Base-by-base conservation (phyloP, 2,888 invertebrate genomes). In the Drosophila diplacantha region DNA sequence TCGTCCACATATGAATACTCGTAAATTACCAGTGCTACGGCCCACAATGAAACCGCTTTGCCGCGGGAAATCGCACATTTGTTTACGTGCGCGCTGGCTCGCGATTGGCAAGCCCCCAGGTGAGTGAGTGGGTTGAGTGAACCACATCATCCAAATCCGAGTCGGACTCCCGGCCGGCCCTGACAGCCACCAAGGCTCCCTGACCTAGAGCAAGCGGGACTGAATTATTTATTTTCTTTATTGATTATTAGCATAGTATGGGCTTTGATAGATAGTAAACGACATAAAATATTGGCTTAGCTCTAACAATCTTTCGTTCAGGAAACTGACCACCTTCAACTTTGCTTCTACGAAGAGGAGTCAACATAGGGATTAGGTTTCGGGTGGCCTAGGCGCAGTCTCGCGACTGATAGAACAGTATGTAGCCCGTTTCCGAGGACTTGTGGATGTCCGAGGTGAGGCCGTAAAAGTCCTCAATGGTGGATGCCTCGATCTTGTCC, bases 351-450 rank as follows among this genome's bases (percentile, higher is more conserved):
- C 18, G 12, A 20, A 24, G 22, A 31, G 44, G 52, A 20, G 12
- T 29, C n/a, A 35, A 34, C 14, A 20, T 39, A 9, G 12, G 29
- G 14, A 31, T 5, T 26, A 7, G 32, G 11, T 16, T 32, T 16
- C 35, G n/a, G n/a, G 5, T 18, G 39, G 16, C 67, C 61, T 81
- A 87, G 20, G 86, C 91, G 88, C 93, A 93, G 90, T 96, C 96
- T 86, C 95, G 93, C 62, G 97, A 97, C 89, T 98, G 98, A 90
- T 99, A 99, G 90, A 99, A 99, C 84, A 99, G 91, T 88, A 99
- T 99, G 90, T 99, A 99, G 83, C 99, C 99, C 55, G 99, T 99
- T 90, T 99, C 99, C 37, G 99, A 99, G 74, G 98, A 98, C 90
- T 99, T 99, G 89, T 98, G 98, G 87, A 97, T 95, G 89, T 99